A percentile compares a stretch with the other conserved stretches of the same genome.
Evolutionary conservation across 2,797 vertebrate species (phyloP).

Genomic region (Cyprinodon diabolis): DNA sequence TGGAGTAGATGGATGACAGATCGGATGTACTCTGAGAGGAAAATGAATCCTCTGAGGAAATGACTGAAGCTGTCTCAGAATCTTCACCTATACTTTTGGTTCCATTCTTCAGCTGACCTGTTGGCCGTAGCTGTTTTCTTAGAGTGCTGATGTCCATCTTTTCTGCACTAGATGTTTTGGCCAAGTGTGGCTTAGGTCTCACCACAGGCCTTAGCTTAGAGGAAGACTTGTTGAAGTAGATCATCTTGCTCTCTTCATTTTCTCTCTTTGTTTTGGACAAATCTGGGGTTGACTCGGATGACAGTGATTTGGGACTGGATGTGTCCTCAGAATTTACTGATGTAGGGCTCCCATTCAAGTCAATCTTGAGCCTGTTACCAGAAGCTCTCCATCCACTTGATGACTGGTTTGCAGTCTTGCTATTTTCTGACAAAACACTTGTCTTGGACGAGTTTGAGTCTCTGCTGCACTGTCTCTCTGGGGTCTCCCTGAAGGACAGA

Average conservation of each 20-base stretch:
- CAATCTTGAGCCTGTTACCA: constrained; percentile 85
- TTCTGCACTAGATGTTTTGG: constrained; percentile 90
- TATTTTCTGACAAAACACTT: constrained; percentile 73
- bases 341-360: constrained; percentile 84
- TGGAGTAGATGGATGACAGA: constrained; percentile 84
- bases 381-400: constrained; percentile 82
- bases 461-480: constrained; percentile 86
- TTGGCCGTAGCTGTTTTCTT: constrained; percentile 92
- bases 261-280: constrained; percentile 79
- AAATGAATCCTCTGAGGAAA: constrained; percentile 87
- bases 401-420: constrained; percentile 77
- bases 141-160: constrained; percentile 98
- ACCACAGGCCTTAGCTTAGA: constrained; percentile 92
- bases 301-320: constrained; percentile 66
- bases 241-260: constrained; percentile 66
- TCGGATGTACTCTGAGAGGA: constrained; percentile 91
- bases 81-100: constrained; percentile 90
- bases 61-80: constrained; percentile 88
- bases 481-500: constrained; percentile 79
- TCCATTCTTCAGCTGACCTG: constrained; percentile 90
- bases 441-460: constrained; percentile 89
- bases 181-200: constrained; percentile 93
- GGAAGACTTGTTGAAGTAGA: constrained; percentile 78
- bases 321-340: constrained; percentile 72
- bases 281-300: constrained; percentile 68